Percentiles rank a stretch among this genome's conserved stretches.
Conservation (phyloP, 2,113 vertebrate genomes). For the Callospermophilus lateralis region DNA sequence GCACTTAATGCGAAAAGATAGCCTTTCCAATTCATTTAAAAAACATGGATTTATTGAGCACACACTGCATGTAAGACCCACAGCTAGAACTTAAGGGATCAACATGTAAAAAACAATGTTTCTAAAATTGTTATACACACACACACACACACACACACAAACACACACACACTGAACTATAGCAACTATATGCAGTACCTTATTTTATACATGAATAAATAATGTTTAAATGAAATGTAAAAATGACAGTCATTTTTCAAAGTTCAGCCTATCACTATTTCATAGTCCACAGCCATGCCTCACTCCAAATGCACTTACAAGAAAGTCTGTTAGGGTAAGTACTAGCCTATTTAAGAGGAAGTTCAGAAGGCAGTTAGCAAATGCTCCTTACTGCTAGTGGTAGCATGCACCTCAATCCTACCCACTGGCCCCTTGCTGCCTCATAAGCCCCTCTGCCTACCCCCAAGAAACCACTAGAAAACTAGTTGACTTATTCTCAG, state of each 20-base stretch:
- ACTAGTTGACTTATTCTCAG: background rate
- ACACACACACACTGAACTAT: background rate
- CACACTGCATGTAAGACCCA: background rate
- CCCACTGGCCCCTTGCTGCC: background rate
- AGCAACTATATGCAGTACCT: background rate
- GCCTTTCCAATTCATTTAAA: background rate
- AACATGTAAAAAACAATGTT: background rate
- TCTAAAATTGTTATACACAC: too few relatives aligned
- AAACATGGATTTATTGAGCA: background rate
- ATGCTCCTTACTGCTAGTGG: background rate
- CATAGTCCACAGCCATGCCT: background rate
- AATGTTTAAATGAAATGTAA: conserved; percentile 11
- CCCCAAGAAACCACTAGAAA: background rate
- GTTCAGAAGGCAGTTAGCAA: background rate
- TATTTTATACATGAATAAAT: conserved; percentile 10
- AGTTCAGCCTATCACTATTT: background rate
- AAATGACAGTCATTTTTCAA: conserved; percentile 7
- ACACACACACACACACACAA: too few relatives aligned
- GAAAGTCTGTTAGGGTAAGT: background rate
- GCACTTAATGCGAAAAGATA: background rate
- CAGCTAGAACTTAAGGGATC: background rate
- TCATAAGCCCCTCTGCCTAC: background rate
- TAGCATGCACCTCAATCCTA: background rate
- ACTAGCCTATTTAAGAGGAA: background rate
- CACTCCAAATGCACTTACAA: background rate